Conservation (phyloP, 2,797 vertebrate species). For the Myotis planiceps region DNA sequence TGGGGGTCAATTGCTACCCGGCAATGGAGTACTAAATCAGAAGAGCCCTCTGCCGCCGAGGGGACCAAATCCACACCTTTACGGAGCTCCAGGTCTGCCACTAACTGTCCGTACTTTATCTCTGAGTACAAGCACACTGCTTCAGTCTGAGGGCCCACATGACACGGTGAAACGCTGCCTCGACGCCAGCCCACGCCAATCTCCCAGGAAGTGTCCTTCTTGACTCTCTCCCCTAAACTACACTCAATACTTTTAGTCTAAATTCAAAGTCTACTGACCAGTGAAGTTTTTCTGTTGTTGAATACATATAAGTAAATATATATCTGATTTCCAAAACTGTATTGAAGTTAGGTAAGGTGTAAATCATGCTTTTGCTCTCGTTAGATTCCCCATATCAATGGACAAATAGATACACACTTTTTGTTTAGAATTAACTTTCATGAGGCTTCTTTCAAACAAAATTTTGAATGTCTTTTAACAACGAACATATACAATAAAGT, state of each 20-base stretch:
- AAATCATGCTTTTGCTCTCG: neutral
- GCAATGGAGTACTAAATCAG: neutral
- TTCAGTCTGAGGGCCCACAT: neutral
- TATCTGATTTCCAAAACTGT: neutral
- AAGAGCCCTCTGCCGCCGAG: neutral
- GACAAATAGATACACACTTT: neutral
- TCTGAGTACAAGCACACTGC: neutral
- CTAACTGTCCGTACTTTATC: neutral
- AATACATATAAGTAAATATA: neutral
- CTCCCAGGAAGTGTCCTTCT: neutral
- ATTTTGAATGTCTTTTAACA: neutral
- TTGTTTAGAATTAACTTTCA: slow-evolving; percentile 10
- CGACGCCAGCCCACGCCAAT: neutral
- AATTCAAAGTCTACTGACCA: neutral
- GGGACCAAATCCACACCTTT: neutral
- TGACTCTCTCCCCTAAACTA: neutral
- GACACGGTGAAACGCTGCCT: neutral
- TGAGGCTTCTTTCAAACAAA: neutral
- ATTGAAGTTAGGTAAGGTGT: neutral
- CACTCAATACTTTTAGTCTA: neutral
- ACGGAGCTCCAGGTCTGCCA: neutral
- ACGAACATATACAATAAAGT: neutral
- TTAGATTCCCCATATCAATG: neutral
- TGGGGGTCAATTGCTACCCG: neutral
- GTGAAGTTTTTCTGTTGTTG: neutral